phyloP scores from a whole-genome alignment of 1,140 invertebrate genomes.

The Platorchestia sp. region DNA sequence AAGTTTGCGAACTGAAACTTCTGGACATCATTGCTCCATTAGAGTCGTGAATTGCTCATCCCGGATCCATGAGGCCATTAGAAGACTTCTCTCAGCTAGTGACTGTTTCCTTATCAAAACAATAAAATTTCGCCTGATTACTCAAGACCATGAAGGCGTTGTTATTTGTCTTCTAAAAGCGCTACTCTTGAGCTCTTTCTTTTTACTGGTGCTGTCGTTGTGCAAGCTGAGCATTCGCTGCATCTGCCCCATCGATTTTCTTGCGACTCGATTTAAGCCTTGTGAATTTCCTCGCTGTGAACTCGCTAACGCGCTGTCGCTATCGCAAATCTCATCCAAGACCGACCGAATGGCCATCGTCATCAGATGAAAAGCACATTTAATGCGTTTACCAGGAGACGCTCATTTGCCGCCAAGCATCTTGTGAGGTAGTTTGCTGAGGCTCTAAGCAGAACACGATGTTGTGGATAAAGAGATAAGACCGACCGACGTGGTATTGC shows the following conservation, averaged over 20 bases:
- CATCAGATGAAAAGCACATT: slow-evolving; percentile 8
- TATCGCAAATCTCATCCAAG: slow-evolving; percentile 3
- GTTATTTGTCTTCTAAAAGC: neutral
- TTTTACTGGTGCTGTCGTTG: neutral
- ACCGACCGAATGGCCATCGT: neutral
- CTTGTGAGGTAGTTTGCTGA: slow-evolving; percentile 6
- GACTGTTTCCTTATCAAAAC: neutral
- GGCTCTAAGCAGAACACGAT: slow-evolving; percentile 45
- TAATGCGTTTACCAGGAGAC: slow-evolving; percentile 41
- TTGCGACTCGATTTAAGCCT: neutral
- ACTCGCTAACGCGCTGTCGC: neutral
- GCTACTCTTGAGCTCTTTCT: neutral
- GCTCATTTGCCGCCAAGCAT: neutral
- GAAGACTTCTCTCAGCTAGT: neutral
- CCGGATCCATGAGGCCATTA: neutral
- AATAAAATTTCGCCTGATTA: neutral
- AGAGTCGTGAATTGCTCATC: neutral
- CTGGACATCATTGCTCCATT: neutral
- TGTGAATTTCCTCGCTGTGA: neutral
- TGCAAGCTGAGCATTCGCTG: neutral
- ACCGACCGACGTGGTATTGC: neutral
- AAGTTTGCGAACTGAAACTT: neutral
- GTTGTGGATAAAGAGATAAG: slow-evolving; percentile 46
- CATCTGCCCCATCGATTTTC: neutral
- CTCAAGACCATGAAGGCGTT: neutral